Conservation (phyloP, 2,888 invertebrate species). For the Incurvaria masculella region DNA sequence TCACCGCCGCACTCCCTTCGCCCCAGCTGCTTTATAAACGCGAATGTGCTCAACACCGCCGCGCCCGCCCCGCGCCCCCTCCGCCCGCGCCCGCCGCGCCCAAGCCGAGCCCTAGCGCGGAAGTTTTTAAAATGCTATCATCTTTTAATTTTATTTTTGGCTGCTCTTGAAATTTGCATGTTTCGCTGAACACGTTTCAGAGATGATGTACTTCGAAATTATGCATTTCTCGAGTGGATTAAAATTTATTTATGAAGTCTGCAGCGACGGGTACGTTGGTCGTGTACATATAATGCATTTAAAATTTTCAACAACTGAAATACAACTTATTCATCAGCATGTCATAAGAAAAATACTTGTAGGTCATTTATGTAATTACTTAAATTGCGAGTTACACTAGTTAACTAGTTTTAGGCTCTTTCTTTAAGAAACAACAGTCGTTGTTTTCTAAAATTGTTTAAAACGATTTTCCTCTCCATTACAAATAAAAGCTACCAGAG, state of each 20-base stretch:
- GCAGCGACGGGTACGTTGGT: too few species aligned
- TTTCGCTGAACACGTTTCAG: conserved; percentile 32
- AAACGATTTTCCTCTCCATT: too few species aligned
- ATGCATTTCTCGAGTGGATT: conserved; percentile 25
- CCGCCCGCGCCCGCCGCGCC: conserved; percentile 6
- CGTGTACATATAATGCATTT: too few species aligned
- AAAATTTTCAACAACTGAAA: too few species aligned
- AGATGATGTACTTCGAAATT: conserved; percentile 48
- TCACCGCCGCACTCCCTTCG: conserved; percentile 26
- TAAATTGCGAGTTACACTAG: too few species aligned
- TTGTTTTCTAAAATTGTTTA: too few species aligned
- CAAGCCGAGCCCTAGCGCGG: conserved; percentile 29
- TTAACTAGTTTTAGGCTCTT: too few species aligned
- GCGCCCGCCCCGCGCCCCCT: neutral
- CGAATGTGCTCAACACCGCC: neutral
- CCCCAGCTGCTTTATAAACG: conserved; percentile 15
- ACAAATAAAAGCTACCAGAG: too few species aligned
- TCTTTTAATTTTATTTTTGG: conserved; percentile 51
- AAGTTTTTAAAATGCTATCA: conserved; percentile 47
- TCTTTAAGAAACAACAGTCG: too few species aligned
- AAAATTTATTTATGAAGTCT: conserved; percentile 41
- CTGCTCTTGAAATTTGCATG: conserved; percentile 47
- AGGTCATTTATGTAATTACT: too few species aligned
- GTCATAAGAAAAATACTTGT: too few species aligned
- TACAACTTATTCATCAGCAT: too few species aligned